Conservation (phyloP, 2,113 vertebrate genomes). For the Tamias sibiricus region DNA sequence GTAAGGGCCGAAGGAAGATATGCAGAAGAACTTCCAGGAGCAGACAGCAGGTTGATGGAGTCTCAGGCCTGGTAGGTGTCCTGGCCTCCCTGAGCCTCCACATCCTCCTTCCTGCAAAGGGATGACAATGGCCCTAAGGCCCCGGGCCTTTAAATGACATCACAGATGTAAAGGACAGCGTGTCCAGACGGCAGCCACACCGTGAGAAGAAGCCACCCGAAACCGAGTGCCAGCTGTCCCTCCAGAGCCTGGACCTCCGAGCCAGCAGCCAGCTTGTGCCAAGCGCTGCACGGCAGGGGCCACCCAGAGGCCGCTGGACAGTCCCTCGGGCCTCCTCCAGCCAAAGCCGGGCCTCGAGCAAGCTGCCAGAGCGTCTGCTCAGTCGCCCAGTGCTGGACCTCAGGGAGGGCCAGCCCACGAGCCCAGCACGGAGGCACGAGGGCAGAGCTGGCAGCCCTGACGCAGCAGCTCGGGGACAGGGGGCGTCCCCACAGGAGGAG, state of each 20-base stretch:
- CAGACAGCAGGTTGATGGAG: not conserved
- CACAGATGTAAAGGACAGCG: fast-evolving
- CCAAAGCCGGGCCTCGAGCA: not conserved
- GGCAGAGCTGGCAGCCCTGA: not conserved
- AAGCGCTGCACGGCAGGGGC: not conserved
- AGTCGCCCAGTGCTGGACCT: not conserved
- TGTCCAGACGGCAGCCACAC: not conserved
- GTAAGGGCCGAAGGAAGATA: fast-evolving
- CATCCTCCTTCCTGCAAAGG: not conserved
- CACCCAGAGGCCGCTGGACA: not conserved
- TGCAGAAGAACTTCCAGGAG: not conserved
- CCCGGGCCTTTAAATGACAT: not conserved
- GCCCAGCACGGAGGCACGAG: too few species aligned
- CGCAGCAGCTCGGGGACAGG: too few species aligned
- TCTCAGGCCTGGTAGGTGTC: not conserved
- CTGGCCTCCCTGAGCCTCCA: not conserved
- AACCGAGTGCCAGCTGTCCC: not conserved
- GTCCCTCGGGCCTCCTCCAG: not conserved
- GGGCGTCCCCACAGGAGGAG: too few species aligned
- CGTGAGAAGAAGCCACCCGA: fast-evolving
- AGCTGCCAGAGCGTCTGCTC: not conserved
- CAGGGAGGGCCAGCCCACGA: not conserved
- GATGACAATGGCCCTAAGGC: fast-evolving
- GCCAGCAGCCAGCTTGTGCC: not conserved
- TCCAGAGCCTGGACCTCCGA: not conserved